Evolutionary conservation across 2,113 vertebrate species (phyloP).

Genomic region (Chlamydotis undulata): DNA sequence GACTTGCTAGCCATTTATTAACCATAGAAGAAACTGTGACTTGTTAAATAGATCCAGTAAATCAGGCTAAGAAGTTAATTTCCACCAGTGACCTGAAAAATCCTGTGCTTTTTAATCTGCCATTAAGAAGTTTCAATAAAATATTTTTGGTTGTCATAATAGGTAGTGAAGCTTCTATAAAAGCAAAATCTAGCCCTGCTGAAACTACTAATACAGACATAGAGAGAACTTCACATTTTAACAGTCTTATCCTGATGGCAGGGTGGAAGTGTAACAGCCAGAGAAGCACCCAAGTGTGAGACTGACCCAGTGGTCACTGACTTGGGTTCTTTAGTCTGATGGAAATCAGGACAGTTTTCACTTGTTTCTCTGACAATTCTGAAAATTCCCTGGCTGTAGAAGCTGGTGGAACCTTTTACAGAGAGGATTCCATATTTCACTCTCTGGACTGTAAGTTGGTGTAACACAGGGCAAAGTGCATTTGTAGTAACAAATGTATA

Average conservation of each 20-base stretch:
- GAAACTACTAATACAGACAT: background rate
- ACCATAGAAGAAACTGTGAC: background rate
- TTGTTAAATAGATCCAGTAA: background rate
- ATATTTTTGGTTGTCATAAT: background rate
- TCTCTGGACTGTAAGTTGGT: background rate
- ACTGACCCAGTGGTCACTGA: background rate
- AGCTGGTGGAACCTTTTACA: background rate
- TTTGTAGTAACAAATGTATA: background rate
- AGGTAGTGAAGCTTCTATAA: background rate
- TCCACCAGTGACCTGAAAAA: background rate
- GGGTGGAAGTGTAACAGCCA: background rate
- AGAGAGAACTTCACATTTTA: background rate
- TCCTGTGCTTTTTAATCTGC: background rate
- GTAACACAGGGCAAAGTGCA: background rate
- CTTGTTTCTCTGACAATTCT: background rate
- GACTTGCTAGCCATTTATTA: background rate
- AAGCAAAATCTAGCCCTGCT: background rate
- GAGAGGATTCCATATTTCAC: background rate
- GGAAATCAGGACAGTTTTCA: background rate
- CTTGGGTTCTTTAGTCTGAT: background rate
- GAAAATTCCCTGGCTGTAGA: background rate
- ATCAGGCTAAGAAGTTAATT: slow-evolving; percentile 23
- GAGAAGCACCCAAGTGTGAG: background rate
- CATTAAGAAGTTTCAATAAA: background rate
- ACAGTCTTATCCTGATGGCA: background rate